Base-by-base conservation (phyloP, 2,888 invertebrate species). In the Sipunculus nudus region DNA sequence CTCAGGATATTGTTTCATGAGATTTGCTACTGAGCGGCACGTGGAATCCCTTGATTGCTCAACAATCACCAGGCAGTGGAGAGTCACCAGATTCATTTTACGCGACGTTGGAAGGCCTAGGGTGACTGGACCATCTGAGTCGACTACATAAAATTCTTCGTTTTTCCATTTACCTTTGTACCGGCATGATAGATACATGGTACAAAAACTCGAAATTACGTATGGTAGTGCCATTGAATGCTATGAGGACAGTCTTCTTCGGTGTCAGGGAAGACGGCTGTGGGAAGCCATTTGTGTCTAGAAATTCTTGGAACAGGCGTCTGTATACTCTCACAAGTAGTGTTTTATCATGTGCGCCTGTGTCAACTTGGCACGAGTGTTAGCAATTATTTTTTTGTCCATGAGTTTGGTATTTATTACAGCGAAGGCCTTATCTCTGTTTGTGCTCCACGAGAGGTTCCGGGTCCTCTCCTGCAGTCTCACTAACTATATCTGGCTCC, bases 321-420 rank as follows among this genome's bases (percentile, higher is more conserved):
- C 35, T 13, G 35, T 35, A 35, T 13, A 35, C 16, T 13, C 35
- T 35, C 10, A 35, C 16, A 13, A 16, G 35, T 13, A 35, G 35
- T 35, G 35, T 35, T 13, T 35, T 35, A 16, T 13, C 35, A 8
- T 35, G 35, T 13, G 35, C 35, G 13, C 35, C 35, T 35, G 35
- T 35, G 35, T 35, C 35, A 35, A 35, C 35, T 35, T 35, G 10
- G 91, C n/a, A n/a, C n/a, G n/a, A n/a, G n/a, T n/a, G n/a, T n/a
- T n/a, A n/a, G n/a, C n/a, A n/a, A n/a, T n/a, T n/a, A n/a, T n/a
- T n/a, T n/a, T n/a, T n/a, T n/a, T n/a, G n/a, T n/a, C n/a, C n/a
- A n/a, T n/a, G n/a, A n/a, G n/a, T n/a, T n/a, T n/a, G n/a, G n/a
- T n/a, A n/a, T n/a, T n/a, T n/a, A n/a, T n/a, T n/a, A n/a, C n/a